These are phyloP conservation scores for Pheosia gnoma DNA, from an alignment of 2,888 invertebrate genomes.

Conservation along the genomic window DNA sequence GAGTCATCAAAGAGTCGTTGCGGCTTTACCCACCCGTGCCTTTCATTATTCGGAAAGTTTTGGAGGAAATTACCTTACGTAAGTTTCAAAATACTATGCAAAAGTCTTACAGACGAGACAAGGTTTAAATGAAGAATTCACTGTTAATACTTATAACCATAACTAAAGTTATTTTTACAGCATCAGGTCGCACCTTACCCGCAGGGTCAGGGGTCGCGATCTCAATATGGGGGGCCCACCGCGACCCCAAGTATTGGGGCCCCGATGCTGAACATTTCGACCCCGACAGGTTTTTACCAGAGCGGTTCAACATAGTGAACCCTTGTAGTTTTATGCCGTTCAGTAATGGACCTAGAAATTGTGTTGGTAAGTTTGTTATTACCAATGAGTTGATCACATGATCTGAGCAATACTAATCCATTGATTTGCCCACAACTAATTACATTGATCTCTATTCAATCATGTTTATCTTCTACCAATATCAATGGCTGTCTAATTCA, in stretches of 20 bases:
- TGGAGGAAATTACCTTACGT: conserved; percentile 62
- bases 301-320: conserved; percentile 63
- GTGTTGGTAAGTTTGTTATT: conserved; percentile 63
- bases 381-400: no score
- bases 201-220: conserved; percentile 71
- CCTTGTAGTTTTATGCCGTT: conserved; percentile 76
- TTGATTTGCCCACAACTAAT: no score
- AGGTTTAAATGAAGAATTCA: no score
- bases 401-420: no score
- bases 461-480: no score
- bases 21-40: conserved; percentile 69
- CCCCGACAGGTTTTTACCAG: conserved; percentile 84
- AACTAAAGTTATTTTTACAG: conserved; percentile 33
- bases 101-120: no score
- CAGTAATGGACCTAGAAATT: conserved; percentile 77
- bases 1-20: conserved; percentile 66
- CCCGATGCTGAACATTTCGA: conserved; percentile 84
- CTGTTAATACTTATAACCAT: no score
- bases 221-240: conserved; percentile 73
- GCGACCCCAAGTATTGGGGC: conserved; percentile 82
- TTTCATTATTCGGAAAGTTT: conserved; percentile 65
- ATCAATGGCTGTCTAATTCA: no score
- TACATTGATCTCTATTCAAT: no score
- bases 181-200: conserved; percentile 64
- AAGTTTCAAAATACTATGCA: conserved; percentile 32